These are phyloP conservation scores for Sapayoa aenigma DNA, from an alignment of 2,113 vertebrate genomes.

Conservation along the genomic window DNA sequence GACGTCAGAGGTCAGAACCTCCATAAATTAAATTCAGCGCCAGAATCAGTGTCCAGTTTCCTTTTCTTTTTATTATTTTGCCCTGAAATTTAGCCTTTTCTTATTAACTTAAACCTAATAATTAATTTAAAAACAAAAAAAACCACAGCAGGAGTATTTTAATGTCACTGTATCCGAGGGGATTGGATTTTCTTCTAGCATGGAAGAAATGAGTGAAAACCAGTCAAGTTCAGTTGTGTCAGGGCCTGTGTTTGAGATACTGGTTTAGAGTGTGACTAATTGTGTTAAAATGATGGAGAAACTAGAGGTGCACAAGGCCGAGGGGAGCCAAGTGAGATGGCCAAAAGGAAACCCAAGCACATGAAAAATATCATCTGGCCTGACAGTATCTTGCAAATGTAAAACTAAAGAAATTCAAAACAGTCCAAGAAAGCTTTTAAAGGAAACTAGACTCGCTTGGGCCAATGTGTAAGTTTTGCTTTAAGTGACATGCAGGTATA, in stretches of 20 bases:
- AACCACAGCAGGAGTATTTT: neutral
- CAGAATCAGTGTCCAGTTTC: constrained; percentile 13
- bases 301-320: neutral
- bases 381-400: neutral
- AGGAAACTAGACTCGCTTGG: neutral
- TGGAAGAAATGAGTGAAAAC: neutral
- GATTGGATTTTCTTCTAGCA: neutral
- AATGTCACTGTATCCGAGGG: neutral
- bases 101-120: neutral
- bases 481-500: neutral
- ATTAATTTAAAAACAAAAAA: neutral
- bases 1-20: constrained; percentile 27
- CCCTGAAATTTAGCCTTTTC: constrained; percentile 18
- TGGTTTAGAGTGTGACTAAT: neutral
- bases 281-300: neutral
- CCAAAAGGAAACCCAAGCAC: neutral
- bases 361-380: neutral
- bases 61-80: constrained; percentile 30
- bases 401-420: neutral
- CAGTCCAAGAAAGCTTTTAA: neutral
- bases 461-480: neutral
- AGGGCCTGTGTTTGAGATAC: neutral
- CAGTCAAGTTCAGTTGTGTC: neutral
- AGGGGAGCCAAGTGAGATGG: neutral
- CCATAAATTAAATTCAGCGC: constrained; percentile 43